Percentiles rank a stretch among this genome's conserved stretches.
These are phyloP conservation scores for Corythoichthys haematopterus DNA, from an alignment of 2,113 vertebrate species.

Conservation along the genomic window DNA sequence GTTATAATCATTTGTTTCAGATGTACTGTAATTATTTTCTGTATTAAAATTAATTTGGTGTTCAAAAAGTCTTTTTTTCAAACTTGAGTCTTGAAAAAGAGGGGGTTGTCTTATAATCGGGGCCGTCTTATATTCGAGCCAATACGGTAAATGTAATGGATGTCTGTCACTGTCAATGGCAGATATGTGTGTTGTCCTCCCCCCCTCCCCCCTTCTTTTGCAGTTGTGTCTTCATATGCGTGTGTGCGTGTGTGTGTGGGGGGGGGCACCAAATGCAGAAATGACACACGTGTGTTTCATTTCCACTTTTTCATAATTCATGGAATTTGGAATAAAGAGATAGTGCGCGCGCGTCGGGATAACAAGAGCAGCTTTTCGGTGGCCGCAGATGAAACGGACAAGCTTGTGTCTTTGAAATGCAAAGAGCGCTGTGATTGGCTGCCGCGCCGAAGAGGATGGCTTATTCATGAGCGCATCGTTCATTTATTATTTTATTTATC, in stretches of 20 bases:
- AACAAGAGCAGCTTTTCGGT: constrained; percentile 47
- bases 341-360: constrained; percentile 30
- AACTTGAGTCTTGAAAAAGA: too few species aligned
- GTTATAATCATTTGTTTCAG: too few species aligned
- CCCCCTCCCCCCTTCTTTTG: too few species aligned
- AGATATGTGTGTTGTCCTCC: too few species aligned
- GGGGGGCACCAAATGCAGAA: constrained; percentile 2
- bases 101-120: too few species aligned
- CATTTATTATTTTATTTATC: constrained; percentile 63
- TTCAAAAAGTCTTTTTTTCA: too few species aligned
- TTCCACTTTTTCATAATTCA: constrained; percentile 66
- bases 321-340: constrained; percentile 40
- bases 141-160: too few species aligned
- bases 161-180: too few species aligned
- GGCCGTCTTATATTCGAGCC: too few species aligned
- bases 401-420: constrained; percentile 71
- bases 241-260: constrained; percentile 14
- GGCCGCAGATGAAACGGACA: constrained; percentile 65
- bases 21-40: too few species aligned
- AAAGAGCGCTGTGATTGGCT: constrained; percentile 63
- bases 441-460: constrained; percentile 16
- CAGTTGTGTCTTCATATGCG: background rate
- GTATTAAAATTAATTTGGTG: too few species aligned
- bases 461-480: constrained; percentile 55
- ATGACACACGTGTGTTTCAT: constrained; percentile 37